Evolutionary conservation across 2,113 vertebrate genomes (phyloP).

Genomic region (Cricetomys ansorgei): DNA sequence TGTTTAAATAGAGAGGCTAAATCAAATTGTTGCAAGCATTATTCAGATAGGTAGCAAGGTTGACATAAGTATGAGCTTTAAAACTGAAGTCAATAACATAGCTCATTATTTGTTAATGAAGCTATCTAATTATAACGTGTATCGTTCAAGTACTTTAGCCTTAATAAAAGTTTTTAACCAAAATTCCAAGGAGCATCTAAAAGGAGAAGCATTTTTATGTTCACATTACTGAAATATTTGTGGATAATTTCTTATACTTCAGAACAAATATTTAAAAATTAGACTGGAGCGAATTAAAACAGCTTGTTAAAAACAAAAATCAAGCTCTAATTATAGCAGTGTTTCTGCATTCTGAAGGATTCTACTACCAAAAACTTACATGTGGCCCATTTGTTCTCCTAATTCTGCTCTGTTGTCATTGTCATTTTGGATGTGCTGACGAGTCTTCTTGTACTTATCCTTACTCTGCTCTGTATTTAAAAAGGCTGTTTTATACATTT

Average conservation of each 20-base stretch:
- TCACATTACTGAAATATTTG: slow-evolving; percentile 17
- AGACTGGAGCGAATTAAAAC: slow-evolving; percentile 14
- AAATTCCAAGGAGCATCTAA: neutral
- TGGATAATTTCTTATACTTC: neutral
- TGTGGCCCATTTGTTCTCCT: neutral
- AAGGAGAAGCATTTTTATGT: neutral
- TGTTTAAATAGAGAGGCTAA: slow-evolving; percentile 6
- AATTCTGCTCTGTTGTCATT: neutral
- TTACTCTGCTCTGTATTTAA: slow-evolving; percentile 29
- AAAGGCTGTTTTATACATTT: slow-evolving; percentile 29
- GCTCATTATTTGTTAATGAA: neutral
- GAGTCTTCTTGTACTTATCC: slow-evolving; percentile 4
- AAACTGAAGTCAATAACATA: slow-evolving; percentile 28
- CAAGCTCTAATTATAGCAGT: neutral
- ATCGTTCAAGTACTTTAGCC: neutral
- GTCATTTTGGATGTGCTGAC: slow-evolving; percentile 34
- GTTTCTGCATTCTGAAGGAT: neutral
- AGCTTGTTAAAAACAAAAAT: neutral
- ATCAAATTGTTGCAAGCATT: neutral
- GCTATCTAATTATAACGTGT: neutral
- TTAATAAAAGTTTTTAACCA: neutral
- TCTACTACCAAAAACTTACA: slow-evolving; percentile 11
- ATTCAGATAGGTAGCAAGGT: slow-evolving; percentile 8
- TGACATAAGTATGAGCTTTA: neutral
- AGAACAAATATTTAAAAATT: slow-evolving; percentile 54